A percentile compares a stretch with the other conserved stretches of the same genome.
Evolutionary conservation across 2,888 invertebrate genomes (phyloP).

Genomic region (Cantharis flavilabris): DNA sequence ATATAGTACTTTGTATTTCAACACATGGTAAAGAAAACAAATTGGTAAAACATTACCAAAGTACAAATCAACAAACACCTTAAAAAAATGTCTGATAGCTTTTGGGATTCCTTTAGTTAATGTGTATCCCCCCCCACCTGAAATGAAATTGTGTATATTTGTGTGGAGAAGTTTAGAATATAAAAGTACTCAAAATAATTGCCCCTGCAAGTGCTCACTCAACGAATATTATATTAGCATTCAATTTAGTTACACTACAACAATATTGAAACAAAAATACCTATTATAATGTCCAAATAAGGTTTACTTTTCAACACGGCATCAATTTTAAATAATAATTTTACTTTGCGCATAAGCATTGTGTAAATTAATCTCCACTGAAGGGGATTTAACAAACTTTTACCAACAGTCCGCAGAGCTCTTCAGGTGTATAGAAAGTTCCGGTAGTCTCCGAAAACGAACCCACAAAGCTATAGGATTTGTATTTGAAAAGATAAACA

Average conservation of each 20-base stretch:
- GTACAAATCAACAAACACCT: too few relatives aligned
- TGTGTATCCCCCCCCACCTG: too few relatives aligned
- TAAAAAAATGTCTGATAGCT: too few relatives aligned
- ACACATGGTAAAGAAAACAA: too few relatives aligned
- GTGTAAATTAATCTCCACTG: background rate
- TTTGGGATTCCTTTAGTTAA: too few relatives aligned
- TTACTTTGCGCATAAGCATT: background rate
- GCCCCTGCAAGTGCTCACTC: background rate
- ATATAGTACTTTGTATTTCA: too few relatives aligned
- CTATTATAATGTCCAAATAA: background rate
- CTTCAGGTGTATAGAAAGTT: conserved; percentile 19
- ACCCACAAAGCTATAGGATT: conserved; percentile 26
- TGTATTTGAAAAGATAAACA: conserved; percentile 19
- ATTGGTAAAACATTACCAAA: too few relatives aligned
- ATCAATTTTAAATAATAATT: background rate
- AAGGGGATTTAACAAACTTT: conserved; percentile 11
- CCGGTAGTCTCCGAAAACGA: conserved; percentile 24
- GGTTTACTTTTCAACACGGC: background rate
- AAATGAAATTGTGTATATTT: too few relatives aligned
- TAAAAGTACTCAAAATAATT: too few relatives aligned
- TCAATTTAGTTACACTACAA: background rate
- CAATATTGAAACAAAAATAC: background rate
- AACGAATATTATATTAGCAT: background rate
- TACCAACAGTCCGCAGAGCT: conserved; percentile 16
- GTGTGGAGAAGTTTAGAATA: too few relatives aligned